A percentile compares a stretch with the other conserved stretches of the same genome.
Evolutionary conservation across 1,140 invertebrate species (phyloP).

Genomic region (Gonioctena quinquepunctata): DNA sequence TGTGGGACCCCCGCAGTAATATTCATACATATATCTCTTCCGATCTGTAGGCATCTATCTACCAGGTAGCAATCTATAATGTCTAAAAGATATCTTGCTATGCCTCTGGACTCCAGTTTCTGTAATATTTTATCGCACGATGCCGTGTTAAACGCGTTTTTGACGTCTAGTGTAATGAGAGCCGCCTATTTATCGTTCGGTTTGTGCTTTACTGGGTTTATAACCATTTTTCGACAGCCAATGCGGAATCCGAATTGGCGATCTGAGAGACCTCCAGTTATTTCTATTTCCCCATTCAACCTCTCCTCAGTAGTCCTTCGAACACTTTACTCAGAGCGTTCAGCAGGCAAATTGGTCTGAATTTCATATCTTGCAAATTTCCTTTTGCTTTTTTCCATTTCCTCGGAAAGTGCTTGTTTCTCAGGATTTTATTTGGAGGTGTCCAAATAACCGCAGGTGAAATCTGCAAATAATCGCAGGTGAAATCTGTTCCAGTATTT

Average conservation of each 20-base stretch:
- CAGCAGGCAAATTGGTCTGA: conserved; percentile 54
- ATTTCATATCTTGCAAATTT: conserved; percentile 43
- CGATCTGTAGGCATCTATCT: conserved; percentile 22
- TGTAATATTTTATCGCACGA: neutral
- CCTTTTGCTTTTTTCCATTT: conserved; percentile 20
- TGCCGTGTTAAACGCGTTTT: conserved; percentile 55
- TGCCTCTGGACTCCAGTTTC: conserved; percentile 46
- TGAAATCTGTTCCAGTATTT: conserved; percentile 24
- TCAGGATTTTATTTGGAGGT: neutral
- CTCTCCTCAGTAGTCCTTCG: conserved; percentile 47
- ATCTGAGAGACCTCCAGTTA: conserved; percentile 28
- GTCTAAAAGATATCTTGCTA: conserved; percentile 8
- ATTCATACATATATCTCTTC: conserved; percentile 24
- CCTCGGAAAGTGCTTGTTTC: neutral
- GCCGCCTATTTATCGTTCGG: conserved; percentile 37
- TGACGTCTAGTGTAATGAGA: conserved; percentile 54
- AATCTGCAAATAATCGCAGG: too few species aligned
- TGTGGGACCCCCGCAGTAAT: conserved; percentile 56
- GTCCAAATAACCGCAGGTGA: neutral
- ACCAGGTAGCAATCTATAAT: neutral
- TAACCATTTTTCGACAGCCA: conserved; percentile 27
- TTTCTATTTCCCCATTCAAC: conserved; percentile 28
- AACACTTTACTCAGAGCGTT: conserved; percentile 53
- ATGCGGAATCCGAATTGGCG: conserved; percentile 50
- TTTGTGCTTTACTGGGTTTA: conserved; percentile 10